Conservation (phyloP, 2,888 invertebrate genomes). For the Sphecodes monilicornis region DNA sequence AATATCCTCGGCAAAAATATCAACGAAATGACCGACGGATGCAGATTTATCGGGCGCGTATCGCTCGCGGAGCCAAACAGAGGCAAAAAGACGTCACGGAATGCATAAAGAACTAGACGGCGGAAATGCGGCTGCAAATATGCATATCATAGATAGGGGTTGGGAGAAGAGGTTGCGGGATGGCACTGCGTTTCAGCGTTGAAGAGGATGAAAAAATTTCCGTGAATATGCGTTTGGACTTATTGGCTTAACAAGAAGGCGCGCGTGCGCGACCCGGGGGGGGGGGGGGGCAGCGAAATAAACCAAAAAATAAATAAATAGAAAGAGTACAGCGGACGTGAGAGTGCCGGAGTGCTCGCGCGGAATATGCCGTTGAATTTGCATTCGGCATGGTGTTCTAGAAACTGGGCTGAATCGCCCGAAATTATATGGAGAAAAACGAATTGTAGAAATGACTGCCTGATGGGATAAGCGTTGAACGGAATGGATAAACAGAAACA, state of each 20-base stretch:
- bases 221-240: constrained; percentile 14
- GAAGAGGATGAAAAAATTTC: constrained; percentile 7
- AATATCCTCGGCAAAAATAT: neutral
- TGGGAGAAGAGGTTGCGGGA: neutral
- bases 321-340: neutral
- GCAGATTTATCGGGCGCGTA: neutral
- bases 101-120: constrained; percentile 48
- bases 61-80: neutral
- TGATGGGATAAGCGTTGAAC: neutral
- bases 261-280: neutral
- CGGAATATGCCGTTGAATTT: constrained; percentile 1
- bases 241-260: constrained; percentile 2
- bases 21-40: neutral
- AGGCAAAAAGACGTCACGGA: constrained; percentile 22
- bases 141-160: constrained; percentile 48
- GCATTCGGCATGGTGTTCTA: constrained; percentile 3
- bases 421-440: neutral
- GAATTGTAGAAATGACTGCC: neutral
- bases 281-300: neutral
- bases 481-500: constrained; percentile 1
- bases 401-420: neutral
- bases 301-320: constrained; percentile 14
- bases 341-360: neutral
- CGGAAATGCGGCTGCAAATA: constrained; percentile 49
- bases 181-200: neutral